Percentiles rank a stretch among this genome's conserved stretches.
These are phyloP conservation scores for Nysson spinosus DNA, from an alignment of 2,888 invertebrate genomes.

Conservation along the genomic window DNA sequence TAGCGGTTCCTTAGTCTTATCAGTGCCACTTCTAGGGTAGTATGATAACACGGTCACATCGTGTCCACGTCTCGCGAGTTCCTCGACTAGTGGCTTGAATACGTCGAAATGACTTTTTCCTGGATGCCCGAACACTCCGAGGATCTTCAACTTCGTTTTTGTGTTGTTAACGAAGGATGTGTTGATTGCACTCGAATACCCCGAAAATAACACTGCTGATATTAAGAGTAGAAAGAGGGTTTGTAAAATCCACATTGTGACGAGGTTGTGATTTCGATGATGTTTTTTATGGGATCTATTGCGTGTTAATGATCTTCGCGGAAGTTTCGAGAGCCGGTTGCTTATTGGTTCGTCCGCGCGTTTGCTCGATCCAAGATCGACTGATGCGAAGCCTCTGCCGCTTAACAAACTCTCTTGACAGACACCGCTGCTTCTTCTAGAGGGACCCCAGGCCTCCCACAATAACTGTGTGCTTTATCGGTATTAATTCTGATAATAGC, in stretches of 20 bases:
- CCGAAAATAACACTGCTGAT: neutral
- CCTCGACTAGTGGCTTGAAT: conserved; percentile 81
- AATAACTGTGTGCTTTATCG: neutral
- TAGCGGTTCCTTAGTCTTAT: conserved; percentile 73
- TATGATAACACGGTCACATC: conserved; percentile 84
- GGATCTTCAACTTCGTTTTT: conserved; percentile 75
- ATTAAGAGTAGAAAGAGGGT: neutral
- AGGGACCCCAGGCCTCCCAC: neutral
- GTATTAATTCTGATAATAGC: neutral
- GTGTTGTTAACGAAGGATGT: conserved; percentile 1
- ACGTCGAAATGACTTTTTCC: conserved; percentile 86
- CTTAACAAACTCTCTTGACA: neutral
- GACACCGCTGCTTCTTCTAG: neutral
- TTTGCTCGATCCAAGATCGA: conserved; percentile 4
- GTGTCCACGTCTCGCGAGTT: conserved; percentile 82
- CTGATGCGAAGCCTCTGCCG: neutral
- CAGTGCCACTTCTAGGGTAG: conserved; percentile 77
- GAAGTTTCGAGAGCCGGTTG: neutral
- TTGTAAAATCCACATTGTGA: neutral
- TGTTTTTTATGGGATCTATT: neutral
- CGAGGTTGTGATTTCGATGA: neutral
- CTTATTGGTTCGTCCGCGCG: neutral
- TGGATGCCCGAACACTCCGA: conserved; percentile 83
- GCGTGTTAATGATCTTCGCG: neutral
- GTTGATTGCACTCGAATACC: neutral